Base-by-base conservation (phyloP, 1,140 invertebrate species). In the Drosophila chauvacae region DNA sequence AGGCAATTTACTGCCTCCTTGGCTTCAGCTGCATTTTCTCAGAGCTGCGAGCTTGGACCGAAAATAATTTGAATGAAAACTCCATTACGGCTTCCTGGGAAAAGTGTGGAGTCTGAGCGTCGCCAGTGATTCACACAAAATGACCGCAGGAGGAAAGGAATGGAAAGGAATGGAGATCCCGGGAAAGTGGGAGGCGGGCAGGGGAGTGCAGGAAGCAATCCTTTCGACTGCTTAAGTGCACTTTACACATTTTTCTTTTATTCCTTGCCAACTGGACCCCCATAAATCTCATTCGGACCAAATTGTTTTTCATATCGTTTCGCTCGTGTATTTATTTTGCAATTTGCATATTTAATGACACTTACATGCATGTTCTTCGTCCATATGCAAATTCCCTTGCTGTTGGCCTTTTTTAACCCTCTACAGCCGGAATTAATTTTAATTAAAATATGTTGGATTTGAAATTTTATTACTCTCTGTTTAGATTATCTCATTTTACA, bases 11-110 rank as follows among this genome's bases (percentile, higher is more conserved):
- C 74, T 62, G 59, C 59, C 56, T 68, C 66, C 80, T 75, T 71
- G 70, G 73, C 68, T 62, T 50, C 45, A 35, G 45, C 9, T 58
- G 65, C 64, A 51, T 55, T 69, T 65, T 77, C 50, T 55, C 59
- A 45, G 35, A 44, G 53, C 45, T 53, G 2, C 28, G 4, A 37
- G 33, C 33, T 55, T 14, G 41, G 76, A 64, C 64, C 74, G 74
- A 80, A 84, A 86, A 81, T 91, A 91, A 91, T 91, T 91, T 91
- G 90, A 91, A 91, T 91, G 90, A 91, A 91, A 91, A 87, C 80
- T 87, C 90, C 90, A 91, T 91, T 91, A 91, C 75, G 86, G 80
- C 76, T 81, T 91, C 90, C 90, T 78, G 66, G 72, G 45, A 56
- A 71, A 63, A 48, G 53, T 56, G 53, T 39, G 14, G 26, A 77